Percentiles rank a stretch among this genome's conserved stretches.
Evolutionary conservation across 2,797 vertebrate genomes (phyloP).

Genomic region (Lepidocolaptes lacrymiger): DNA sequence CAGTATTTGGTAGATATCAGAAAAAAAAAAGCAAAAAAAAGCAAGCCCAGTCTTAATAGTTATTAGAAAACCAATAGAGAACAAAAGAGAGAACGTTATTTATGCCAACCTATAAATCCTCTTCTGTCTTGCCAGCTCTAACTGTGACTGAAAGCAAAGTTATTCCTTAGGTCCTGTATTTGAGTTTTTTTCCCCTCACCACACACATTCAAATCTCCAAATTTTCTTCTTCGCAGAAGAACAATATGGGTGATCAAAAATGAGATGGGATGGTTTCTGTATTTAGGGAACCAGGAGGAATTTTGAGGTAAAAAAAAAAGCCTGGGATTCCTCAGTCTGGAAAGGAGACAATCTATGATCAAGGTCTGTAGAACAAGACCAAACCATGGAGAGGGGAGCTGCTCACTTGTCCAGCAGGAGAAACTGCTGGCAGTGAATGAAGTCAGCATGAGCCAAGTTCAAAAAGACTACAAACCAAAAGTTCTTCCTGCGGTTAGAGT

Average conservation of each 20-base stretch:
- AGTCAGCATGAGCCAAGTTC: neutral
- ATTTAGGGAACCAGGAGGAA: neutral
- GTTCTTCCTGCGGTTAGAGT: neutral
- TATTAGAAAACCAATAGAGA: neutral
- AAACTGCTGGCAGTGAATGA: neutral
- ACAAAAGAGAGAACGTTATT: neutral
- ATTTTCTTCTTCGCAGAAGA: neutral
- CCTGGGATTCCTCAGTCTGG: neutral
- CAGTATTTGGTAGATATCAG: neutral
- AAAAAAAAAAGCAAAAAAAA: neutral
- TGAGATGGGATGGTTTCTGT: neutral
- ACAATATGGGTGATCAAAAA: neutral
- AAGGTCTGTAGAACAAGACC: neutral
- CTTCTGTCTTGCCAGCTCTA: neutral
- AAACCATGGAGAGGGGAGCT: neutral
- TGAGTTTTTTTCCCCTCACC: fast-evolving
- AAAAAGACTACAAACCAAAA: neutral
- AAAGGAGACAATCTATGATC: neutral
- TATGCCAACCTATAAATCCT: neutral
- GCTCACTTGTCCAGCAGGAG: neutral
- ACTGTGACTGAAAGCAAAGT: neutral
- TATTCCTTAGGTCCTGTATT: neutral
- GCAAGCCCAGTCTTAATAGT: neutral
- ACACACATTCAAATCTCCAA: neutral
- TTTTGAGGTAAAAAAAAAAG: neutral